Evolutionary conservation across 2,888 invertebrate species (phyloP).

Genomic region (Drosophila pseudotakahashii): DNA sequence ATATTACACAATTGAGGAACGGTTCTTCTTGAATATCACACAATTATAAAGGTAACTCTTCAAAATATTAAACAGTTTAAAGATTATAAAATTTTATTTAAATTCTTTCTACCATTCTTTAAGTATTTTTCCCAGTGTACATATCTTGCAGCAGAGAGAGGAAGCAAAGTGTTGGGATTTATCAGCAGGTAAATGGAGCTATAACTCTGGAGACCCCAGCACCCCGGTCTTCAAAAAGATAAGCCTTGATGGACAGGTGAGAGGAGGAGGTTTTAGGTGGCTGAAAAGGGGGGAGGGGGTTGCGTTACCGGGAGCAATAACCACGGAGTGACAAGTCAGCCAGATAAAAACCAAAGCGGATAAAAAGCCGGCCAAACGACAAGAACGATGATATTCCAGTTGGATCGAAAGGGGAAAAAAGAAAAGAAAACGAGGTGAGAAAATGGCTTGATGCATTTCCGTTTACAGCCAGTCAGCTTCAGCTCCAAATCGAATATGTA

Average conservation of each 20-base stretch:
- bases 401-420: conserved; percentile 14
- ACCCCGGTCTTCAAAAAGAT: conserved; percentile 1
- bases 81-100: too few relatives aligned
- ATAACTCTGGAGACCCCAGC: conserved; percentile 12
- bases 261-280: neutral
- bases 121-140: neutral
- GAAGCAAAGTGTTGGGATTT: conserved; percentile 6
- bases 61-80: too few relatives aligned
- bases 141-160: neutral
- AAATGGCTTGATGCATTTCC: conserved; percentile 42
- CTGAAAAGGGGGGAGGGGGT: neutral
- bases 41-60: too few relatives aligned
- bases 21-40: too few relatives aligned
- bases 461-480: conserved; percentile 36
- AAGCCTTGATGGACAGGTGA: conserved; percentile 40
- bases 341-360: conserved; percentile 32
- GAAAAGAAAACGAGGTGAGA: conserved; percentile 43
- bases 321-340: conserved; percentile 41
- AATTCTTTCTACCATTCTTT: neutral
- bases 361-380: conserved; percentile 52
- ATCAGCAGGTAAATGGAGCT: conserved; percentile 16
- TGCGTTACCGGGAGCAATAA: conserved; percentile 28
- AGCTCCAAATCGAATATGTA: conserved; percentile 33
- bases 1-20: too few relatives aligned
- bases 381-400: conserved; percentile 5